phyloP scores from a whole-genome alignment of 92 coral and sea anemone species.

The Nematostella vectensis region DNA sequence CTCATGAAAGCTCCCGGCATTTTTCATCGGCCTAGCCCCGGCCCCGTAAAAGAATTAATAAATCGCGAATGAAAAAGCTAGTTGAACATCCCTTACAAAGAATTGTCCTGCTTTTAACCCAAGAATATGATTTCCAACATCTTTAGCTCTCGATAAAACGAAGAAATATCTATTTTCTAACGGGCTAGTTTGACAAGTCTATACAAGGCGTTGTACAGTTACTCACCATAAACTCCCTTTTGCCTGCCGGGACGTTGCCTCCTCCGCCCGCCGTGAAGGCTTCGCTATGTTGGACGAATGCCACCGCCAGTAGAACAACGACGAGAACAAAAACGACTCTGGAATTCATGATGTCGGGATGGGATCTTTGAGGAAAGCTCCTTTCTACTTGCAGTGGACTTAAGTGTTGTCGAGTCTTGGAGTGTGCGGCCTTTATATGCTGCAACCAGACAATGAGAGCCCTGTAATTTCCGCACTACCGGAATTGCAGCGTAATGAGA shows the following conservation, averaged over 20 bases:
- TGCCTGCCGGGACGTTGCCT: constrained; percentile 66
- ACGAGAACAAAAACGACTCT: constrained; percentile 41
- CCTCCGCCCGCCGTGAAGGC: constrained; percentile 90
- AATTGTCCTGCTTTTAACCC: no score
- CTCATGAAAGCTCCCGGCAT: no score
- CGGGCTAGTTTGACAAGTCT: no score
- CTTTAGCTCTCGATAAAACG: no score
- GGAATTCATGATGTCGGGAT: constrained; percentile 43
- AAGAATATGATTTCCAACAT: no score
- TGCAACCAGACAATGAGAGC: constrained; percentile 30
- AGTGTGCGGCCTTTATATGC: constrained; percentile 23
- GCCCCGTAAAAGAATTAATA: no score
- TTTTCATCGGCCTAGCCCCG: no score
- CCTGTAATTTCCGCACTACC: constrained; percentile 78
- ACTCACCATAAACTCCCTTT: constrained; percentile 50
- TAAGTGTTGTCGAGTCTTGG: not conserved
- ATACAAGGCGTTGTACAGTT: no score
- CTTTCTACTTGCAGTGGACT: constrained; percentile 5
- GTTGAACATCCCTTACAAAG: no score
- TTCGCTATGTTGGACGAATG: constrained; percentile 47
- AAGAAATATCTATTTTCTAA: no score
- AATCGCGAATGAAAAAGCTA: no score
- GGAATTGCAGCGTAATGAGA: constrained; percentile 58
- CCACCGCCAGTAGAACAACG: constrained; percentile 48
- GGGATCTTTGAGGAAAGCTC: not conserved